Evolutionary conservation across 2,113 vertebrate genomes (phyloP).

Genomic region (Ceyx margarethae): DNA sequence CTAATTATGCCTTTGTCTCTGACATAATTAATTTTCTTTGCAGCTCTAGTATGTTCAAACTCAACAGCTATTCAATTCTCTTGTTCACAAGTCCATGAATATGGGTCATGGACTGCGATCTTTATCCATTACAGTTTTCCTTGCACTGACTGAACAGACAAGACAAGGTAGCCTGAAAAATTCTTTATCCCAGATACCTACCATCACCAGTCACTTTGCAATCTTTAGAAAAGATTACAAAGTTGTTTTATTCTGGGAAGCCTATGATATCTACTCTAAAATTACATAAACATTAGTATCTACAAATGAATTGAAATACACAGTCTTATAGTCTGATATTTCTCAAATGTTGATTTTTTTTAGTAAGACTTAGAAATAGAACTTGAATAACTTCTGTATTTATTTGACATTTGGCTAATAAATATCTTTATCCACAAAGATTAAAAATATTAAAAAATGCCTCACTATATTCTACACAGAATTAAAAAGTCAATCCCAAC

Average conservation of each 20-base stretch:
- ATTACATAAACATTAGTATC: background rate
- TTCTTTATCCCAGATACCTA: background rate
- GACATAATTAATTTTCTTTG: background rate
- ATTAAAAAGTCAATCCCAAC: background rate
- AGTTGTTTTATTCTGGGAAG: background rate
- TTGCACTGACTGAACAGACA: background rate
- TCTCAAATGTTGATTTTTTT: background rate
- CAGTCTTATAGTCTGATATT: background rate
- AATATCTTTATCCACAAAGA: background rate
- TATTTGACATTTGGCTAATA: conserved; percentile 33
- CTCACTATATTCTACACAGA: background rate
- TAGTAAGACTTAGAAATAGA: background rate
- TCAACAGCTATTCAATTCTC: background rate
- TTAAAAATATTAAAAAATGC: background rate
- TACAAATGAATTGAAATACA: background rate
- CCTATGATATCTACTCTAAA: background rate
- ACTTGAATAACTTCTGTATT: conserved; percentile 7
- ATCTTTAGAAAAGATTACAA: background rate
- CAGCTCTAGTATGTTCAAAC: background rate
- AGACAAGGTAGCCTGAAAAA: background rate
- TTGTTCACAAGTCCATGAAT: background rate
- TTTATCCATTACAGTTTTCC: background rate
- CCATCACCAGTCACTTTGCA: background rate
- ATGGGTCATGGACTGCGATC: background rate
- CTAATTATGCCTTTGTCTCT: background rate